Evolutionary conservation across 2,888 invertebrate species (phyloP), one percentile per base, ranked within the genome.

Genomic region (Aethes cnicana): DNA sequence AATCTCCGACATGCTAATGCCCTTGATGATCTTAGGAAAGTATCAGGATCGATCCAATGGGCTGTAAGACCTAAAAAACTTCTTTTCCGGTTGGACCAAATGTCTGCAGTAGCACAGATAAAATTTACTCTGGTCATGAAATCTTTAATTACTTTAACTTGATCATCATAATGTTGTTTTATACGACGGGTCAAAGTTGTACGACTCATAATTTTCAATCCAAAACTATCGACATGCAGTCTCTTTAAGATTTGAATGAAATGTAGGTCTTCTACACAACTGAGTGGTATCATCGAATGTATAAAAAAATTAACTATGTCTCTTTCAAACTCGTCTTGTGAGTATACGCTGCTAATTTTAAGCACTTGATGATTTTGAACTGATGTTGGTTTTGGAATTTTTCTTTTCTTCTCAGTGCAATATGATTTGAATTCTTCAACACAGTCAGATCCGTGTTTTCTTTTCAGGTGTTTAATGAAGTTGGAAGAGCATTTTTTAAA

Each of bases 1-100:
- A 37, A 37, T 21, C 23, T 37, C 21, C 37, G 23, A 37, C 37
- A 37, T 37, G 21, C 23, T 18, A 37, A 37, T 37, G 14, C 21
- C 14, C 21, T 37, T 4, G 37, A 14, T 36, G 18, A 21, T 21
- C 21, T 36, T 35, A 35, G 18, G 2, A 20, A 20, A 11, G 20
- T 18, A 20, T 36, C 36, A 20, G 36, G 20, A 12, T 21, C 36
- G 11, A 36, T 18, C 20, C 36, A 36, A 36, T 36, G 36, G 3
- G 20, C 21, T n/a, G 36, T 36, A 9, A 20, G 18, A 4, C 35
- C 35, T 11, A 36, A 20, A 20, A 36, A 36, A 8, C 36, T 37
- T 8, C 25, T 37, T 37, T 37, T 37, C 21, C 14, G 11, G 37
- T 6, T 14, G 23, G 25, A 25, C 37, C 25, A 25, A 16, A 39